These are phyloP conservation scores for Mycogona germanica DNA, from an alignment of 2,888 invertebrate genomes.

Conservation along the genomic window DNA sequence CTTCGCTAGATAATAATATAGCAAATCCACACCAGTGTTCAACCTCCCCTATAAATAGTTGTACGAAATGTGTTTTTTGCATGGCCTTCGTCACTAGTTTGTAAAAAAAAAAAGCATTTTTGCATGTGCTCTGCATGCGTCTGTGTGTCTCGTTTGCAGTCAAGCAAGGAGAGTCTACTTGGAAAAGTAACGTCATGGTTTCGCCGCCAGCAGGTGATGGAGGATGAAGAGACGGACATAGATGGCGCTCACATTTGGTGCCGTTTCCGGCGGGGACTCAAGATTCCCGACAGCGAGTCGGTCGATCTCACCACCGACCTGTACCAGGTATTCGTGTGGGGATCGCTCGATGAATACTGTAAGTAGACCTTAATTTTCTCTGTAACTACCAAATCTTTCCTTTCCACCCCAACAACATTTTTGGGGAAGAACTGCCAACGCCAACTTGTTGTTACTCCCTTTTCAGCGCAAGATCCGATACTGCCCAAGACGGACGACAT, in stretches of 20 bases:
- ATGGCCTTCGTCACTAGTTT: too few species aligned
- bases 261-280: background rate
- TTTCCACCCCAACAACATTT: too few species aligned
- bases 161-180: too few species aligned
- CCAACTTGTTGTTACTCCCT: background rate
- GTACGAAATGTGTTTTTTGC: too few species aligned
- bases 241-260: constrained; percentile 12
- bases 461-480: background rate
- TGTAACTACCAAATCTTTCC: too few species aligned
- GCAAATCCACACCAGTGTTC: too few species aligned
- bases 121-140: too few species aligned
- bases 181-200: background rate
- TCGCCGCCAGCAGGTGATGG: background rate
- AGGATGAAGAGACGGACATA: constrained; percentile 7
- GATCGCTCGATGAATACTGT: background rate
- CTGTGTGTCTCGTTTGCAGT: too few species aligned
- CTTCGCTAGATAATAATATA: too few species aligned
- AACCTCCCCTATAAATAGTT: too few species aligned
- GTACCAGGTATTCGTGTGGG: constrained; percentile 7
- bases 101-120: too few species aligned
- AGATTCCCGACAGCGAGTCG: background rate
- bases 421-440: background rate
- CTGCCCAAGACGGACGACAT: constrained; percentile 2
- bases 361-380: background rate
- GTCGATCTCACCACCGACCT: constrained; percentile 1